Conservation (phyloP, 2,113 vertebrate species). For the Calypte anna region DNA sequence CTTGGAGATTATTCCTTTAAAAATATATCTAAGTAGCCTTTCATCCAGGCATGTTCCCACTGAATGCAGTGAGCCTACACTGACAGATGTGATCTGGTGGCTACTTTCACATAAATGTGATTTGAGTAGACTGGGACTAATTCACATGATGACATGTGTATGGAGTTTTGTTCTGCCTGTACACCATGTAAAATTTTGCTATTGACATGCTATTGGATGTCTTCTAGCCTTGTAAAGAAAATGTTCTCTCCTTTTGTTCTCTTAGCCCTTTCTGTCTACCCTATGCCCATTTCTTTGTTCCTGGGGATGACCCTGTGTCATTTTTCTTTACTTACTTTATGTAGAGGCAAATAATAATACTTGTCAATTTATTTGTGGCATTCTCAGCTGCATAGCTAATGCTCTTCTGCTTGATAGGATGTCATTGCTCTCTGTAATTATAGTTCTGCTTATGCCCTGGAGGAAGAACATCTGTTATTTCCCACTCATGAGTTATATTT, state of each 20-base stretch:
- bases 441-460: conserved; percentile 47
- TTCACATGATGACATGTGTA: background rate
- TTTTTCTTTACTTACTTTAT: background rate
- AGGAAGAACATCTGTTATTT: conserved; percentile 71
- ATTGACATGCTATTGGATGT: background rate
- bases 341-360: conserved; percentile 34
- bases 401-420: conserved; percentile 53
- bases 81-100: background rate
- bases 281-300: background rate
- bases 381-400: conserved; percentile 44
- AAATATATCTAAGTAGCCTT: background rate
- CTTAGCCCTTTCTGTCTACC: background rate
- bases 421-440: conserved; percentile 49
- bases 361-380: conserved; percentile 46
- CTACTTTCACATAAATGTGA: background rate
- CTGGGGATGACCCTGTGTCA: background rate
- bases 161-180: background rate
- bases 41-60: background rate
- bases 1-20: background rate
- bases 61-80: background rate
- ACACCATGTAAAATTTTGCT: background rate
- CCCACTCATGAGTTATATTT: conserved; percentile 38
- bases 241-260: background rate
- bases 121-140: background rate
- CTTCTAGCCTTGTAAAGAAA: background rate